Conservation (phyloP, 2,113 vertebrate genomes). For the Leptosomus discolor region DNA sequence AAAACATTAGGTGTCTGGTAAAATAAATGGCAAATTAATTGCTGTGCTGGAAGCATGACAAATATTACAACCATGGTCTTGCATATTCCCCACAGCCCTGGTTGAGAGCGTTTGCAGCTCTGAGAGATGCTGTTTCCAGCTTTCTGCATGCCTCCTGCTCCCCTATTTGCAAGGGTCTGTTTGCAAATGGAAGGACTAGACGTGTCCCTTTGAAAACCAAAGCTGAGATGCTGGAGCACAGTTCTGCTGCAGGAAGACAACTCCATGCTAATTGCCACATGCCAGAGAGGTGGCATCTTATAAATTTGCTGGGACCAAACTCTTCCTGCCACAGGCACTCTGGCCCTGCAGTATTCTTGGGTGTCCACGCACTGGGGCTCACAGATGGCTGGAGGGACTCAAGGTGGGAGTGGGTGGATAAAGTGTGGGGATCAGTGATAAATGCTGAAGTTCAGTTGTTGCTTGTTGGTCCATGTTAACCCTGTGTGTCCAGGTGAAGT, state of each 20-base stretch:
- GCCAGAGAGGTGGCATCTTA: background rate
- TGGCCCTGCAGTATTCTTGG: background rate
- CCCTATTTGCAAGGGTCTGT: background rate
- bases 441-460: background rate
- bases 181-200: background rate
- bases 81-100: background rate
- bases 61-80: background rate
- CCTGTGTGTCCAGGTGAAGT: background rate
- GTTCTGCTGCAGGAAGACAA: background rate
- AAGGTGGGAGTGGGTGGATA: background rate
- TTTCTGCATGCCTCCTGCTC: background rate
- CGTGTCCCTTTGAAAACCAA: background rate
- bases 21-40: slow-evolving; percentile 8
- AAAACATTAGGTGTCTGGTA: background rate
- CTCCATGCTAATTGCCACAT: background rate
- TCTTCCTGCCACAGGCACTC: background rate
- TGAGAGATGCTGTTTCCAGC: fast-evolving
- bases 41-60: background rate
- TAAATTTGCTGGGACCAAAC: background rate
- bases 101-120: background rate
- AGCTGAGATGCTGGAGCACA: background rate
- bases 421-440: background rate
- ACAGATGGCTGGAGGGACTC: background rate
- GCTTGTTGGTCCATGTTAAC: background rate
- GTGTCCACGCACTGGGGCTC: background rate